Conservation (phyloP, 64 coral and sea anemone species). For the Platygyra sinensis region DNA sequence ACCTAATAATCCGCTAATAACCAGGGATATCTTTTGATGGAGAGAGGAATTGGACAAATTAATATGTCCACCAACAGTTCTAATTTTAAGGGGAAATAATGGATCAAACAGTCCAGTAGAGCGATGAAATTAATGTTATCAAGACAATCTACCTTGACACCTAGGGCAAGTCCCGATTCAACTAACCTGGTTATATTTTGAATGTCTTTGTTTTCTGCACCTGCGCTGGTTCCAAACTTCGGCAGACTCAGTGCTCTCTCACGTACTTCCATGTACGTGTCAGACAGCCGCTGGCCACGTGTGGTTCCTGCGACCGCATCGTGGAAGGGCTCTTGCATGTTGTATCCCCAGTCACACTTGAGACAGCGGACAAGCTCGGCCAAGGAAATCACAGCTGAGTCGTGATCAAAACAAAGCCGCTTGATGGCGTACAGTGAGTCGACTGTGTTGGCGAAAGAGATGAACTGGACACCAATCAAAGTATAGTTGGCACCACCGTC, state of each 20-base stretch:
- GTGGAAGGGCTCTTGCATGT: slow-evolving; percentile 40
- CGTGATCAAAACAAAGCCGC: slow-evolving; percentile 81
- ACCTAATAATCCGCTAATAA: too few relatives aligned
- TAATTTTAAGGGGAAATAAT: too few relatives aligned
- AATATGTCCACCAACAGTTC: too few relatives aligned
- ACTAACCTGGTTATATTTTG: slow-evolving; percentile 27
- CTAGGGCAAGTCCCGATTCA: not conserved
- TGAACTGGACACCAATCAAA: slow-evolving; percentile 64
- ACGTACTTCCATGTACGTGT: slow-evolving; percentile 56
- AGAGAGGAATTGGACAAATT: too few relatives aligned
- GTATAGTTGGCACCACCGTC: slow-evolving; percentile 76
- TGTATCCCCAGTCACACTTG: slow-evolving; percentile 75
- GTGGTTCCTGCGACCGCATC: slow-evolving; percentile 34
- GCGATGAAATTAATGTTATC: too few relatives aligned
- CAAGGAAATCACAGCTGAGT: slow-evolving; percentile 53
- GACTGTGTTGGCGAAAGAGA: slow-evolving; percentile 59
- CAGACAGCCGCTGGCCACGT: slow-evolving; percentile 21
- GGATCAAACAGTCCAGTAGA: too few relatives aligned
- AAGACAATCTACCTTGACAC: too few relatives aligned
- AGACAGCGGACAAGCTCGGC: slow-evolving; percentile 68
- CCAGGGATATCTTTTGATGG: too few relatives aligned
- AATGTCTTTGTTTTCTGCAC: slow-evolving; percentile 26
- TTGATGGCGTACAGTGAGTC: slow-evolving; percentile 87
- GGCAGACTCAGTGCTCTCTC: slow-evolving; percentile 31
- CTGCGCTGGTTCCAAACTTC: slow-evolving; percentile 60